These are phyloP conservation scores for Danaus chrysippus DNA, from an alignment of 2,888 invertebrate species.

Conservation along the genomic window DNA sequence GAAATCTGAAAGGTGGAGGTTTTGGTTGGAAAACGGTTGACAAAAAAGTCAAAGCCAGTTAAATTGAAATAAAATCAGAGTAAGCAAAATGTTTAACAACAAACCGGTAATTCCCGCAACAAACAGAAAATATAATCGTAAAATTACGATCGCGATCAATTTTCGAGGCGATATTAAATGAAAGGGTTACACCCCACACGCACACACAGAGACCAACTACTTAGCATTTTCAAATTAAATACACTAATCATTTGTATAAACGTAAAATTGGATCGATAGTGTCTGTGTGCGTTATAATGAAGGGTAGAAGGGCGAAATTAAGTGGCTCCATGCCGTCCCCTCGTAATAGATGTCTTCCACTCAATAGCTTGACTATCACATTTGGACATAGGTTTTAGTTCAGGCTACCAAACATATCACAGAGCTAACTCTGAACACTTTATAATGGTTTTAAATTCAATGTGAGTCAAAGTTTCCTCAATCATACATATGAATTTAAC, in stretches of 20 bases:
- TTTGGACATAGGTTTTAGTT: conserved; percentile 34
- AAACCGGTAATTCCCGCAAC: conserved; percentile 35
- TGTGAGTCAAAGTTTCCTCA: neutral
- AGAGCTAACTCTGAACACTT: neutral
- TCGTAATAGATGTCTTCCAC: conserved; percentile 70
- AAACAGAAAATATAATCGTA: conserved; percentile 58
- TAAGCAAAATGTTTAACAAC: conserved; percentile 37
- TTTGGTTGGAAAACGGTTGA: no score
- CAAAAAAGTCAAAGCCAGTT: no score
- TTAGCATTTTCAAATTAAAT: conserved; percentile 80
- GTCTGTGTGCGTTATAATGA: conserved; percentile 75
- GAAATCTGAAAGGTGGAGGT: no score
- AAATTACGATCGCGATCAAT: conserved; percentile 66
- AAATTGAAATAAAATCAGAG: neutral
- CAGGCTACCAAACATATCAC: conserved; percentile 5
- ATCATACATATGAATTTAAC: no score
- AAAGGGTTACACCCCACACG: conserved; percentile 70
- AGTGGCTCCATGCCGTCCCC: conserved; percentile 75
- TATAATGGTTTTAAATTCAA: neutral
- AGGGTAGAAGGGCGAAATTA: conserved; percentile 77
- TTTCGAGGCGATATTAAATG: conserved; percentile 53
- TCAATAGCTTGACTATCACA: conserved; percentile 65
- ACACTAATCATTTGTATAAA: conserved; percentile 78
- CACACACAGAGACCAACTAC: conserved; percentile 65
- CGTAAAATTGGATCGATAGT: conserved; percentile 69